A percentile compares a stretch with the other conserved stretches of the same genome.
phyloP scores from a whole-genome alignment of 1,140 invertebrate genomes.

The Formica selysi region DNA sequence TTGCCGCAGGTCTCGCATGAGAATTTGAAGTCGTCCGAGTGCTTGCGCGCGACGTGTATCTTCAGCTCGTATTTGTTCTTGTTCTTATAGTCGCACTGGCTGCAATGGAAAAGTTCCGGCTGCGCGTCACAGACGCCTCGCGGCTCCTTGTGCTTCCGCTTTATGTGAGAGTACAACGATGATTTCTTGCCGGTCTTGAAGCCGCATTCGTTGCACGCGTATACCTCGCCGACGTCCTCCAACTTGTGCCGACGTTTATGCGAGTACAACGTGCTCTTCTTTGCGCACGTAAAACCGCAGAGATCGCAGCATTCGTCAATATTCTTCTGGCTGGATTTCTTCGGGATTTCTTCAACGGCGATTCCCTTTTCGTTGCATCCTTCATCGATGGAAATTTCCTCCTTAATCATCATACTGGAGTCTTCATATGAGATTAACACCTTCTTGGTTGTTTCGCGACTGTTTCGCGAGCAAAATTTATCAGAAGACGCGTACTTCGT shows the following conservation, averaged over 20 bases:
- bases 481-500: neutral
- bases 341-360: neutral
- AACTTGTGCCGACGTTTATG: conserved; percentile 86
- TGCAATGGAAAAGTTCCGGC: conserved; percentile 79
- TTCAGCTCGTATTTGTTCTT: conserved; percentile 85
- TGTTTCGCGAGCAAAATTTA: neutral
- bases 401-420: conserved; percentile 10
- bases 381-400: neutral
- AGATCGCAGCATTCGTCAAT: conserved; percentile 68
- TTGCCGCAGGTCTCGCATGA: conserved; percentile 87
- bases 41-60: conserved; percentile 83
- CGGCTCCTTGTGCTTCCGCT: conserved; percentile 78
- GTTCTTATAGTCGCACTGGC: conserved; percentile 84
- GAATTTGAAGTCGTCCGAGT: conserved; percentile 85
- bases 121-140: conserved; percentile 59
- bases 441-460: neutral
- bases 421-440: neutral
- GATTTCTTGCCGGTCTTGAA: conserved; percentile 81
- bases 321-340: neutral
- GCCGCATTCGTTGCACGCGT: conserved; percentile 80
- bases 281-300: conserved; percentile 86
- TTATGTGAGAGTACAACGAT: conserved; percentile 82
- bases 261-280: conserved; percentile 86
- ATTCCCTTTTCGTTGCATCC: neutral
- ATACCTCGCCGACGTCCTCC: conserved; percentile 66